Base-by-base conservation (phyloP, 2,888 invertebrate species). In the Malthinus flaveolus region DNA sequence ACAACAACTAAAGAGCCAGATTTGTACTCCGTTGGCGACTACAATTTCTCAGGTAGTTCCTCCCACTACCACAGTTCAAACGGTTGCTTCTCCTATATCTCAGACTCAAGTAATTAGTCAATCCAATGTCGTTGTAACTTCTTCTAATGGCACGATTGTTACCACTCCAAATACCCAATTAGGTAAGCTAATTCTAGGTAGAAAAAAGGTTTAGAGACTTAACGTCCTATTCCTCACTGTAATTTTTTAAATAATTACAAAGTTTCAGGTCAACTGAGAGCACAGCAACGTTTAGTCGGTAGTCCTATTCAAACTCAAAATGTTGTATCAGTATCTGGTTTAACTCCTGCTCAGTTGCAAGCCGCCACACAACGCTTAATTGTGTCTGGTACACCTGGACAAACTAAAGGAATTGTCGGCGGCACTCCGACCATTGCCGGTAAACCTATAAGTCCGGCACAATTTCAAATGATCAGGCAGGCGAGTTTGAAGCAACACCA, bases 401-500 rank as follows among this genome's bases (percentile, higher is more conserved):
- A 76, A 63, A 68, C 71, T 7, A 78, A 78, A 67, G 66, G 75
- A 0, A 72, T 72, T n/a, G 73, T 74, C 4, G 65, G 67, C 33
- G 66, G 67, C 23, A 64, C 68, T 1, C 60, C 66, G 12, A 65
- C 69, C 3, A 76, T 80, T 3, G 80, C 83, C 1, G 81, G 82
- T 0, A 82, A 84, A 71, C 78, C 81, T 4, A 72, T 85, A 13
- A 82, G 81, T 13, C 80, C 80, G 2, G 82, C 83, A 0, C 86
- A 85, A 64, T 67, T 85, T 52, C 85, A 87, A 68, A 81, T 87
- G 68, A 85, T 86, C 66, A 81, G 87, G n/a, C 88, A 87, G 57
- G 74, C 77, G 3, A 66, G 72, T 7, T 53, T 75, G 7, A 73
- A 76, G 53, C 75, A 76, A 56, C 73, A 75, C 51, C 78, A 78